These are phyloP conservation scores for Drosophila emarginata DNA, from an alignment of 2,888 invertebrate genomes.

Conservation along the genomic window DNA sequence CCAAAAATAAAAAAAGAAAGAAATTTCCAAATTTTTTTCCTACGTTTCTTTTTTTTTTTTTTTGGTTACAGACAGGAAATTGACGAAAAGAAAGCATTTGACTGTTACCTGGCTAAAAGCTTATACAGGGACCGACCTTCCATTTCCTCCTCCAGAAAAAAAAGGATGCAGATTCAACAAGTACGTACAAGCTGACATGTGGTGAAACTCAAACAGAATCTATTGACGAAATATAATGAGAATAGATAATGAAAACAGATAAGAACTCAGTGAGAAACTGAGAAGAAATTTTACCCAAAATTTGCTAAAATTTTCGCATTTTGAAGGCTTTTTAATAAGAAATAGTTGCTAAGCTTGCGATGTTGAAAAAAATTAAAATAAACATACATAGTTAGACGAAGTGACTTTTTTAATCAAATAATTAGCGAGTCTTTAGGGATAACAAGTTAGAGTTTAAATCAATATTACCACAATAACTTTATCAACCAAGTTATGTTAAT, in stretches of 20 bases:
- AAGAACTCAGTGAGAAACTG: not conserved
- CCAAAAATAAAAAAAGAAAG: slow-evolving; percentile 25
- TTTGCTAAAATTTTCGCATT: no score
- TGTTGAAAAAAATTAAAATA: no score
- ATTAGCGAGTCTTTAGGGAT: no score
- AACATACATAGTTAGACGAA: no score
- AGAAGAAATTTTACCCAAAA: not conserved
- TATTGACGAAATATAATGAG: slow-evolving; percentile 17
- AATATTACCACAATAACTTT: no score
- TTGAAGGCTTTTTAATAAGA: no score
- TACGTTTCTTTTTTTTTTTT: slow-evolving; percentile 19
- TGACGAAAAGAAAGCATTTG: slow-evolving; percentile 34
- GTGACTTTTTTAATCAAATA: no score
- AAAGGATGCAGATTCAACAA: slow-evolving; percentile 52
- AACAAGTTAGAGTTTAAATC: no score
- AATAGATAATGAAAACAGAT: slow-evolving; percentile 20
- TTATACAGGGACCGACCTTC: slow-evolving; percentile 1
- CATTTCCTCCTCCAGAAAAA: not conserved
- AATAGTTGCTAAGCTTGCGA: no score
- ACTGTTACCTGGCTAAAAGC: not conserved
- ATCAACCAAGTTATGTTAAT: no score
- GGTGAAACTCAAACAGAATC: not conserved
- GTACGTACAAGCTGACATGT: slow-evolving; percentile 20
- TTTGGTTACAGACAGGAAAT: slow-evolving; percentile 46
- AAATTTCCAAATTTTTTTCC: slow-evolving; percentile 3